Base-by-base conservation (phyloP, 2,113 vertebrate species). In the Opisthocomus hoazin region DNA sequence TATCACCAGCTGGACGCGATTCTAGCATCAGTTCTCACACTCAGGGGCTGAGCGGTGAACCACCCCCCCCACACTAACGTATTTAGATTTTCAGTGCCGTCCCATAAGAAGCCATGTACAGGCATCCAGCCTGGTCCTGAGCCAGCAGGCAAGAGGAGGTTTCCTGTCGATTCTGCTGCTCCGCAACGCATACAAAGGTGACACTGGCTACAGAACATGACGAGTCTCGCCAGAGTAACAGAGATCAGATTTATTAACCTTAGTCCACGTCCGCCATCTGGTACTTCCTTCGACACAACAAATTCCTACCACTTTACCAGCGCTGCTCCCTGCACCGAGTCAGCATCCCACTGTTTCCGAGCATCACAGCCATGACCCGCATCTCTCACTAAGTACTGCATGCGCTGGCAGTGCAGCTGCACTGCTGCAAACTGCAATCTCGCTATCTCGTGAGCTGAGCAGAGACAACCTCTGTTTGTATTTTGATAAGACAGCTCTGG, bases 201-300 rank as follows among this genome's bases (percentile, higher is more conserved):
- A 66, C 43, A 15, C 12, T 0, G 5, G 41, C 58, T 50, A 66
- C 60, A 81, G 61, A 77, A 54, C 37, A 61, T 2, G 15, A 41
- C 27, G 32, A 73, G 17, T 26, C 76, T 51, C 7, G 1, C 29
- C 68, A 61, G 41, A 65, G 39, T n/a, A 90, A 64, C 15, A 73
- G 29, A 77, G 51, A 64, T 50, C 50, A 78, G 73, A 75, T 89
- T 70, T 70, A 84, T 78, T 92, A 84, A 84, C 37, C 43, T 63
- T 53, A 63, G 39, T 63, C 58, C 48, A 29, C 65, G 63, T 32
- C 61, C 86, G 13, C 77, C 50, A 70, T 20, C 57, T 60, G 34
- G 36, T 53, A 43, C 70, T 87, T 87, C 78, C 54, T 57, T 65
- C 64, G 45, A 75, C 51, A 41, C 0, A 1, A 87, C 56, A 21